Percentiles rank a stretch among this genome's conserved stretches.
Conservation (phyloP, 2,113 vertebrate species). For the Nothoprocta pentlandii region DNA sequence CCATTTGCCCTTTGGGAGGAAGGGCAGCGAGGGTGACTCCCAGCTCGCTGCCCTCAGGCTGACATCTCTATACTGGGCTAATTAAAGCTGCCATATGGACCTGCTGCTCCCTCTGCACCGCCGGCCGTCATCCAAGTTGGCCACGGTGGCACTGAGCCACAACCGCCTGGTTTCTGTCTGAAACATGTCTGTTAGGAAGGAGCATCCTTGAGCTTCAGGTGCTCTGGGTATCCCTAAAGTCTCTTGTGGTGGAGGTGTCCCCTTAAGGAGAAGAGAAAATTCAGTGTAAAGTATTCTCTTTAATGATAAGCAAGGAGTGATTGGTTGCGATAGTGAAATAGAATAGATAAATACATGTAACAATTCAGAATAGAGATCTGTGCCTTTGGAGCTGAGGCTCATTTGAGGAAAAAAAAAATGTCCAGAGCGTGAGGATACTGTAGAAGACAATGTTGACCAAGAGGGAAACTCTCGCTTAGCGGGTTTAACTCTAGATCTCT, state of each 20-base stretch:
- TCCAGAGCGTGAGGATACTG: not conserved
- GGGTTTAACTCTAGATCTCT: not conserved
- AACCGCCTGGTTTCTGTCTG: not conserved
- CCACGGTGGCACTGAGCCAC: not conserved
- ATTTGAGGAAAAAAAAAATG: not conserved
- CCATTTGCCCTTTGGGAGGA: not conserved
- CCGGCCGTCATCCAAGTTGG: fast-evolving
- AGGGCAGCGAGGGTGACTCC: not conserved
- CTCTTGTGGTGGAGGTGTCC: not conserved
- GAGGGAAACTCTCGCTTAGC: not conserved
- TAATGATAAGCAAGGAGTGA: not conserved
- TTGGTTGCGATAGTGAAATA: not conserved
- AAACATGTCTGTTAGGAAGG: not conserved
- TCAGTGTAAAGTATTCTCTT: not conserved
- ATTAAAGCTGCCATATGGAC: not conserved
- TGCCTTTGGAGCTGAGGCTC: not conserved
- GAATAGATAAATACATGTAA: too few species aligned
- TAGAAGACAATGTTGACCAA: not conserved
- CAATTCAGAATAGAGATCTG: not conserved
- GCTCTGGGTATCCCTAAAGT: not conserved
- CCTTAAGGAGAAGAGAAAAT: not conserved
- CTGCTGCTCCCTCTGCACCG: not conserved
- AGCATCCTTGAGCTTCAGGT: not conserved
- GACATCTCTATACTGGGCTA: not conserved
- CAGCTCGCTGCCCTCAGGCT: not conserved